phyloP scores from a whole-genome alignment of 1,140 invertebrate species.

The Drosophila subpulchrella region DNA sequence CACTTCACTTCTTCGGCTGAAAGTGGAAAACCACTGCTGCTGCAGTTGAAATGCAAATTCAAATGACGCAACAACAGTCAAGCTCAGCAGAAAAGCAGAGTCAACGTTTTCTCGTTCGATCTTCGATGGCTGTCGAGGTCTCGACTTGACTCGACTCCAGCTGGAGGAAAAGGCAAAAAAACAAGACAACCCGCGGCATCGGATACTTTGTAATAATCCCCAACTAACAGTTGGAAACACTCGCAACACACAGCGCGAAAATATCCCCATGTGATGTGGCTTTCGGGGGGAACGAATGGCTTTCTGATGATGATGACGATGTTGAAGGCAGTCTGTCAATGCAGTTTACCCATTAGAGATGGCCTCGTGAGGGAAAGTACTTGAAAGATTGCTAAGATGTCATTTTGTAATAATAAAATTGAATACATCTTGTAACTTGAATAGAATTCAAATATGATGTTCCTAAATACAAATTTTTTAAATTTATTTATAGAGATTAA shows the following conservation, averaged over 20 bases:
- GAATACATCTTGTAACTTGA: too few relatives aligned
- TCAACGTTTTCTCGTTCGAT: conserved; percentile 43
- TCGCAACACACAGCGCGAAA: conserved; percentile 20
- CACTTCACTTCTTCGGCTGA: conserved; percentile 22
- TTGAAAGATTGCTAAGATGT: background rate
- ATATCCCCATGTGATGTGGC: conserved; percentile 35
- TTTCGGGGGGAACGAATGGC: conserved; percentile 29
- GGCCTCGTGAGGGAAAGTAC: conserved; percentile 32
- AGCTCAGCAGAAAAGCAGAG: conserved; percentile 64
- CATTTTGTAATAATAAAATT: background rate
- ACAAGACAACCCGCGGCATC: conserved; percentile 31
- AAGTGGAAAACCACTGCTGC: conserved; percentile 19
- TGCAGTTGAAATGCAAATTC: conserved; percentile 40
- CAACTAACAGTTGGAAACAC: conserved; percentile 59
- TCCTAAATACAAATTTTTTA: too few relatives aligned
- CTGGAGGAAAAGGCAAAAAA: conserved; percentile 50
- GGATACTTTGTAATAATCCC: conserved; percentile 71
- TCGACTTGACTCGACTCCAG: conserved; percentile 5
- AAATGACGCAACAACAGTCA: conserved; percentile 61
- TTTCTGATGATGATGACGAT: conserved; percentile 46
- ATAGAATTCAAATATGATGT: too few relatives aligned
- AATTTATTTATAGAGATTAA: too few relatives aligned
- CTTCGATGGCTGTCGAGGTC: conserved; percentile 32
- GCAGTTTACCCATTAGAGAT: conserved; percentile 47
- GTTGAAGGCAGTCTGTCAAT: conserved; percentile 69